Evolutionary conservation across 2,797 vertebrate genomes (phyloP).

Genomic region (Sebastes hubbsi): DNA sequence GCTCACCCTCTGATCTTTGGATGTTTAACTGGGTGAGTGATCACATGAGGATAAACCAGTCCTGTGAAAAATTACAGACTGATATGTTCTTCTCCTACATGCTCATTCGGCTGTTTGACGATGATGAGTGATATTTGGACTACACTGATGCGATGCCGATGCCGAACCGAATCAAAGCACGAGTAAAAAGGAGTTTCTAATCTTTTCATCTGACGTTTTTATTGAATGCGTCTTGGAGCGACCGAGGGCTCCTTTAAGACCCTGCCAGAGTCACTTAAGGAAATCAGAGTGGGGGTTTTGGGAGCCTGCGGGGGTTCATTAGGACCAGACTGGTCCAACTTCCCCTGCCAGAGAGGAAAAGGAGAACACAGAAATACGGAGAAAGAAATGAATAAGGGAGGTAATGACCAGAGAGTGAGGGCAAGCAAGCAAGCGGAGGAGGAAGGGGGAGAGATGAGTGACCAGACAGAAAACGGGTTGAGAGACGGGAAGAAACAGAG

Average conservation of each 20-base stretch:
- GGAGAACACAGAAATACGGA: conserved; percentile 51
- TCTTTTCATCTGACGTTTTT: conserved; percentile 81
- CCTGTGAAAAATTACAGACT: conserved; percentile 41
- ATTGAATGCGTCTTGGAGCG: conserved; percentile 75
- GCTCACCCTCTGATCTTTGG: conserved; percentile 25
- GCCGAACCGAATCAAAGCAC: conserved; percentile 63
- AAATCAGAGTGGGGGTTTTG: conserved; percentile 76
- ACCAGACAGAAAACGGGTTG: conserved; percentile 34
- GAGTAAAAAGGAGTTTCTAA: conserved; percentile 68
- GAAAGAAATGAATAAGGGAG: conserved; percentile 45
- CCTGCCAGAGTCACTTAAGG: conserved; percentile 80
- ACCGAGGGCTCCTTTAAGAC: conserved; percentile 72
- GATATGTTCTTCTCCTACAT: conserved; percentile 26
- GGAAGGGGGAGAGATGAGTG: conserved; percentile 24
- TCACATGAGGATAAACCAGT: conserved; percentile 42
- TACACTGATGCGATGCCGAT: conserved; percentile 40
- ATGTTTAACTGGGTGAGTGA: conserved; percentile 48
- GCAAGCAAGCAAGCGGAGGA: conserved; percentile 5
- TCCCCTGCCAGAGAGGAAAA: conserved; percentile 69
- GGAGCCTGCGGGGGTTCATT: conserved; percentile 81
- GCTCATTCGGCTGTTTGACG: conserved; percentile 39
- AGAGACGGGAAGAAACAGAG: conserved; percentile 37
- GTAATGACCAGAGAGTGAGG: conserved; percentile 50
- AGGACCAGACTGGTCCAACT: conserved; percentile 76
- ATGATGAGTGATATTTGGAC: conserved; percentile 50